phyloP scores from a whole-genome alignment of 2,797 vertebrate genomes.

The Phrynocephalus guinanensis region DNA sequence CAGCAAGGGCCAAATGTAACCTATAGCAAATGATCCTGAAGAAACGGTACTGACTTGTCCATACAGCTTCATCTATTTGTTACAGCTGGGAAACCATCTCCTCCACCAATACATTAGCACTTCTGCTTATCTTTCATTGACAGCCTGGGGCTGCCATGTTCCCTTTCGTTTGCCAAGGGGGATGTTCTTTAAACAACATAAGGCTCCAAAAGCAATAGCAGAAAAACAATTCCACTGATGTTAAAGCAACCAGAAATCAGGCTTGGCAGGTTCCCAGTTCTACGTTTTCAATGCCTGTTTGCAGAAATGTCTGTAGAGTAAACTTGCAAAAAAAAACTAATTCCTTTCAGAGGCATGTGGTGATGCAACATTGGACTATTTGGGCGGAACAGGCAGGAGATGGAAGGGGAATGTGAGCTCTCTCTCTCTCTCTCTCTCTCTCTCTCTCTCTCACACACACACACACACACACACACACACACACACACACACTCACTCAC shows the following conservation, averaged over 20 bases:
- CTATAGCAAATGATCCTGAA: neutral
- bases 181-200: conserved; percentile 30
- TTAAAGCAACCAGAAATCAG: fast-evolving
- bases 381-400: neutral
- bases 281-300: neutral
- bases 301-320: neutral
- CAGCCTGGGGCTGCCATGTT: conserved; percentile 26
- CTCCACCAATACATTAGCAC: conserved; percentile 12
- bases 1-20: neutral
- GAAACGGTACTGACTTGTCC: neutral
- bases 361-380: conserved; percentile 24
- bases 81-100: neutral
- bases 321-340: conserved; percentile 14
- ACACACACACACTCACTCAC: too few relatives aligned
- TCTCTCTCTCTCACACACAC: too few relatives aligned
- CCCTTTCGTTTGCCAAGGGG: neutral
- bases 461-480: too few relatives aligned
- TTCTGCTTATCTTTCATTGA: conserved; percentile 37
- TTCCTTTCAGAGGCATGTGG: conserved; percentile 9
- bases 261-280: fast-evolving
- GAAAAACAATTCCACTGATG: neutral
- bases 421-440: too few relatives aligned
- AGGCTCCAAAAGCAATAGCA: conserved; percentile 16
- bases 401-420: fast-evolving
- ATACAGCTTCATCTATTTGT: neutral